These are phyloP conservation scores for Andrena cerasifolii DNA, from an alignment of 1,140 invertebrate genomes.

Conservation along the genomic window DNA sequence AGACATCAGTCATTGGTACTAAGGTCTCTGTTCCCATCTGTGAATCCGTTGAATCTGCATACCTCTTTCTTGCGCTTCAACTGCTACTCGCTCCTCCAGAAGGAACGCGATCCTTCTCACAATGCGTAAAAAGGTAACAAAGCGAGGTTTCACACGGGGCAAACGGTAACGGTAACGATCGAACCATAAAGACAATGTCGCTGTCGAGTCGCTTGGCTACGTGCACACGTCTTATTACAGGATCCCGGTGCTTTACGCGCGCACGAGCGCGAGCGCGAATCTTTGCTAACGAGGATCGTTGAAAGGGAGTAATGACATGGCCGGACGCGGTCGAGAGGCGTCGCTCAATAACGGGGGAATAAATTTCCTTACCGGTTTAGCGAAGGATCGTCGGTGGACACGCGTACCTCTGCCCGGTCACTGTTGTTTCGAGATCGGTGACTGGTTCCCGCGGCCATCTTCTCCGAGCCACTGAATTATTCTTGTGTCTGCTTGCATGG, in stretches of 20 bases:
- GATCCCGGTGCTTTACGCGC: slow-evolving; percentile 58
- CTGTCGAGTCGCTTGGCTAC: slow-evolving; percentile 50
- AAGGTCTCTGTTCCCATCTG: too few species aligned
- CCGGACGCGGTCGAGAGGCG: slow-evolving; percentile 75
- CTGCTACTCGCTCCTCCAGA: not conserved
- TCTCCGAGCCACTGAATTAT: slow-evolving; percentile 17
- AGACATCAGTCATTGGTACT: too few species aligned
- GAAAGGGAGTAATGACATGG: slow-evolving; percentile 80
- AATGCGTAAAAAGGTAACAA: slow-evolving; percentile 31
- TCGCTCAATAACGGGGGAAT: slow-evolving; percentile 71
- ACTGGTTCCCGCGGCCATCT: not conserved
- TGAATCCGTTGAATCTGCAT: too few species aligned
- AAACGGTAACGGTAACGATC: slow-evolving; percentile 51
- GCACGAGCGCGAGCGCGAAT: slow-evolving; percentile 33
- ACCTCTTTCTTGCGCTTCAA: not conserved
- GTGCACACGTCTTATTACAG: slow-evolving; percentile 58
- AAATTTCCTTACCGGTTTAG: slow-evolving; percentile 79
- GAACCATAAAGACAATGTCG: slow-evolving; percentile 43
- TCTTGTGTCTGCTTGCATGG: not conserved
- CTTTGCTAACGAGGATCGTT: slow-evolving; percentile 77
- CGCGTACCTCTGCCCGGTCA: not conserved
- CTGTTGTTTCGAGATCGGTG: slow-evolving; percentile 14
- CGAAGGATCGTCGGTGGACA: slow-evolving; percentile 66
- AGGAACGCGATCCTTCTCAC: not conserved
- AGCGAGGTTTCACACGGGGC: slow-evolving; percentile 24